phyloP scores from a whole-genome alignment of 1,140 invertebrate genomes.

The Plectrocnemia conspersa region DNA sequence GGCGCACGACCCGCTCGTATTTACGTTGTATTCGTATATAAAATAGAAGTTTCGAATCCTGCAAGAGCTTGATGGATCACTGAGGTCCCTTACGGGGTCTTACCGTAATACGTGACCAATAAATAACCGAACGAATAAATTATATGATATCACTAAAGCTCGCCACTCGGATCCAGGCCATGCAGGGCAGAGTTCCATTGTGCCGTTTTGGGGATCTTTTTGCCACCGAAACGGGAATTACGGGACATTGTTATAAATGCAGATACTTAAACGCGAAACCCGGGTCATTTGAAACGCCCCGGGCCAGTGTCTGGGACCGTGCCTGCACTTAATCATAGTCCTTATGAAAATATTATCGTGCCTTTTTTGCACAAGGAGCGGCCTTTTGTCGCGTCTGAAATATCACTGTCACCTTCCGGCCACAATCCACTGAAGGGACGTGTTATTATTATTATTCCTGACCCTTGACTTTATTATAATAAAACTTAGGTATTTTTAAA shows the following conservation, averaged over 20 bases:
- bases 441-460: no score
- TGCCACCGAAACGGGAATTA: not conserved
- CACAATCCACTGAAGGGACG: no score
- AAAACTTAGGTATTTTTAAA: no score
- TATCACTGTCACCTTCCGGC: no score
- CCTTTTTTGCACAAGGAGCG: no score
- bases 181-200: slow-evolving; percentile 5
- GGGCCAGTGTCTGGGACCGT: no score
- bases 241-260: slow-evolving; percentile 7
- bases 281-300: not conserved
- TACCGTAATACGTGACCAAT: slow-evolving; percentile 4
- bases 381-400: no score
- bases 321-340: no score
- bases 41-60: not conserved
- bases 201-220: not conserved
- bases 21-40: no score
- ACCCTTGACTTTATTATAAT: no score
- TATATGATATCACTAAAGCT: slow-evolving; percentile 7
- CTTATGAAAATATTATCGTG: no score
- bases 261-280: slow-evolving; percentile 1
- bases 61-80: slow-evolving; percentile 6
- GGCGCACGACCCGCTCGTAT: no score
- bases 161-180: not conserved
- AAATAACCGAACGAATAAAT: slow-evolving; percentile 10
- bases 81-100: not conserved